These are phyloP conservation scores for Varecia variegata DNA, from an alignment of 2,797 vertebrate species.

Conservation along the genomic window DNA sequence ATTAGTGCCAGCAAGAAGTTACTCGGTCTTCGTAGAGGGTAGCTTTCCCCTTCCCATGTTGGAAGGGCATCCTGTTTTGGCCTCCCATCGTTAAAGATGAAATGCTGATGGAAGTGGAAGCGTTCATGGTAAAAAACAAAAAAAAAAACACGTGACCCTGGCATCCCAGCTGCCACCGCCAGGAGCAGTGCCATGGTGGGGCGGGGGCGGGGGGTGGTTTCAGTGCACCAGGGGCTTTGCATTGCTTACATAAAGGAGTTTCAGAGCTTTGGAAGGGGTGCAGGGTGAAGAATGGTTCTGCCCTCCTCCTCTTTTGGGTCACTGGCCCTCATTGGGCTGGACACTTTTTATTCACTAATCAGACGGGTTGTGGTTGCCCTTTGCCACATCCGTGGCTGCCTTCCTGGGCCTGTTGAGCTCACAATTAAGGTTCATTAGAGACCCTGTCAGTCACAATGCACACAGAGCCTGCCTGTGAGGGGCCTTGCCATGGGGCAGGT, in stretches of 20 bases:
- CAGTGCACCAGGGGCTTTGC: not conserved
- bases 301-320: constrained; percentile 70
- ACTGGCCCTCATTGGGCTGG: constrained; percentile 67
- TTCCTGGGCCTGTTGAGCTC: constrained; percentile 61
- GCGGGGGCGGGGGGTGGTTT: not conserved
- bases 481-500: constrained; percentile 33
- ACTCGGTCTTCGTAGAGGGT: not conserved
- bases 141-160: not conserved
- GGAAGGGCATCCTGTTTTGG: too few species aligned
- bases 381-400: constrained; percentile 74
- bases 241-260: not conserved
- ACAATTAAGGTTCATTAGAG: constrained; percentile 85
- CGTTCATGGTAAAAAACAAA: fast-evolving
- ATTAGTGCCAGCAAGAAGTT: not conserved
- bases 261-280: not conserved
- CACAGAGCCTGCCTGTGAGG: constrained; percentile 52
- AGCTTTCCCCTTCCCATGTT: not conserved
- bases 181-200: fast-evolving
- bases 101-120: not conserved
- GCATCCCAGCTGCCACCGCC: not conserved
- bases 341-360: constrained; percentile 76
- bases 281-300: not conserved
- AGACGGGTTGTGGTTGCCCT: constrained; percentile 60
- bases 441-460: constrained; percentile 80
- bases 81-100: not conserved